Base-by-base conservation (phyloP, 2,888 invertebrate genomes). In the Psylliodes chrysocephalus region DNA sequence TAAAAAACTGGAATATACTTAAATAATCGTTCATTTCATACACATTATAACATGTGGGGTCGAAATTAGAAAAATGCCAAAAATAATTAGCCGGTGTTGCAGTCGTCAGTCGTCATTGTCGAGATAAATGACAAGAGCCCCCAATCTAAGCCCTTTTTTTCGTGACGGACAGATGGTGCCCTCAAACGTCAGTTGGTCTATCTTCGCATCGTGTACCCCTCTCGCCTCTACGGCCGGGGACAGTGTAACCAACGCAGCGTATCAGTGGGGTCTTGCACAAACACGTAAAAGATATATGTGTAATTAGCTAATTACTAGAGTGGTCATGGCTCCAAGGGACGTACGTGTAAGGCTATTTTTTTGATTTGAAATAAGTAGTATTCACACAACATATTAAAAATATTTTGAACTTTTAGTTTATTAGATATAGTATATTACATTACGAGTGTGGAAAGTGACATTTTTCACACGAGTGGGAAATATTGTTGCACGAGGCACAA, bases 121-220 rank as follows among this genome's bases (percentile, higher is more conserved):
- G 73, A 77, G 75, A 77, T 75, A 74, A 75, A 76, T 72, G 75
- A 75, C 69, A 69, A 67, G 66, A 63, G 66, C 60, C 63, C n/a
- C 63, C 67, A 68, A 68, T 68, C 68, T 65, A 66, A 57, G 70
- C 54, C 49, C 60, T 66, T 64, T 63, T 44, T 63, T 44, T n/a
- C 2, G 15, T 67, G 68, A 66, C 64, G 51, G 69, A 69, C 73
- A 73, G 70, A 71, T 71, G 72, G 67, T 64, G 54, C 42, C 38
- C 40, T 52, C 63, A 52, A 47, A 49, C 57, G 56, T 62, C 60
- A 38, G 61, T 61, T 53, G 56, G 54, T 25, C 49, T 35, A 44
- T 54, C 63, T 63, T 62, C 67, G 40, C 14, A 33, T 55, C 54
- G 14, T 15, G 18, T 19, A 25, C 54, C 30, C 54, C 12, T n/a